Evolutionary conservation across 2,797 vertebrate species (phyloP).

Genomic region (Typhlichthys eigenmanni): DNA sequence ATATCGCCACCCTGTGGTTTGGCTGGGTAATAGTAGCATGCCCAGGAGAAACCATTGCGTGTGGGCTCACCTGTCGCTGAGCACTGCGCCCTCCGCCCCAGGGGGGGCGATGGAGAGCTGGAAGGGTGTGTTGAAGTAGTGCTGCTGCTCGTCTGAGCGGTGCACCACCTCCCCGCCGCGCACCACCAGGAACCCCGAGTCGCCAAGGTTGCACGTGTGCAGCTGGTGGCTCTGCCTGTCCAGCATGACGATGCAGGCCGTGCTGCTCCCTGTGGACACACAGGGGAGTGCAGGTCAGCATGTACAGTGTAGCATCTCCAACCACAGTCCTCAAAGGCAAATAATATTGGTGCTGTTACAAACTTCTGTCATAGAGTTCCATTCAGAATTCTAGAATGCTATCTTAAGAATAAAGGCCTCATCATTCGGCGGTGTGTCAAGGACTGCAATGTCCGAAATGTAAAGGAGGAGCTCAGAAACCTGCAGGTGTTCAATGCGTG

Average conservation of each 20-base stretch:
- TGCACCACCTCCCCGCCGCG: slow-evolving; percentile 96
- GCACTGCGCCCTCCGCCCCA: slow-evolving; percentile 91
- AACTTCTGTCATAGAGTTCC: too few relatives aligned
- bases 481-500: too few relatives aligned
- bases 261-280: slow-evolving; percentile 87
- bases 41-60: too few relatives aligned
- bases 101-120: slow-evolving; percentile 96
- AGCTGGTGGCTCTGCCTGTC: slow-evolving; percentile 90
- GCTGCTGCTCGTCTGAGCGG: slow-evolving; percentile 92
- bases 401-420: too few relatives aligned
- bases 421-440: too few relatives aligned
- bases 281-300: slow-evolving; percentile 6
- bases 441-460: too few relatives aligned
- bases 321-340: too few relatives aligned
- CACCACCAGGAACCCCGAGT: slow-evolving; percentile 96
- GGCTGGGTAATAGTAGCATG: too few relatives aligned
- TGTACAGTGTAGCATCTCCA: background rate
- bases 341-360: too few relatives aligned
- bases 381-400: too few relatives aligned
- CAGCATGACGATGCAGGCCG: slow-evolving; percentile 94
- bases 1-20: too few relatives aligned
- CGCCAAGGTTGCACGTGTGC: slow-evolving; percentile 95
- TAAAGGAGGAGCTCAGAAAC: too few relatives aligned
- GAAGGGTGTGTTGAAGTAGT: slow-evolving; percentile 96
- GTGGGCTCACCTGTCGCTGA: slow-evolving; percentile 90